Percentiles rank a stretch among this genome's conserved stretches.
These are phyloP conservation scores for Andrena minutula DNA, from an alignment of 2,888 invertebrate genomes.

Conservation along the genomic window DNA sequence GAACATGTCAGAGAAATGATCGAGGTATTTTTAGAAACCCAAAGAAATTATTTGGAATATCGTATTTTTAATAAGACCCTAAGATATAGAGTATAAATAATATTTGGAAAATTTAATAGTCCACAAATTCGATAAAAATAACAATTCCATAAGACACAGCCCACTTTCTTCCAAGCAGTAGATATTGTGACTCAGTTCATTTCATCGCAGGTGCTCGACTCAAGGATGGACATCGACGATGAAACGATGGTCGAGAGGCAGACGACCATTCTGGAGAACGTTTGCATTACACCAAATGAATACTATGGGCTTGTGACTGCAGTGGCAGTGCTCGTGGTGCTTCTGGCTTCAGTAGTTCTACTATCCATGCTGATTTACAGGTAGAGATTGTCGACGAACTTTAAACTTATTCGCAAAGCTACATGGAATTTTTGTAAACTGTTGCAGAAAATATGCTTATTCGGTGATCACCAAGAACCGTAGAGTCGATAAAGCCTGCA, in stretches of 20 bases:
- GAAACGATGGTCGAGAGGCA: slow-evolving; percentile 79
- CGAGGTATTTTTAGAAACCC: too few relatives aligned
- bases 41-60: too few relatives aligned
- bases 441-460: slow-evolving; percentile 88
- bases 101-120: too few relatives aligned
- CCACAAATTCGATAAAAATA: too few relatives aligned
- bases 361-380: slow-evolving; percentile 92
- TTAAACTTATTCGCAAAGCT: not conserved
- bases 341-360: slow-evolving; percentile 90
- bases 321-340: slow-evolving; percentile 90
- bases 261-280: slow-evolving; percentile 88
- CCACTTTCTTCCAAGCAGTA: not conserved
- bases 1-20: slow-evolving; percentile 96
- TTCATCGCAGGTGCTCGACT: slow-evolving; percentile 91
- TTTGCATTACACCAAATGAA: slow-evolving; percentile 93
- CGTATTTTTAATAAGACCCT: too few relatives aligned
- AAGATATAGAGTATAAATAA: too few relatives aligned
- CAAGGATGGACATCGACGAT: slow-evolving; percentile 86
- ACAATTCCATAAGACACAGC: too few relatives aligned
- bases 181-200: not conserved
- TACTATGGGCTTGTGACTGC: slow-evolving; percentile 94
- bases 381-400: slow-evolving; percentile 82
- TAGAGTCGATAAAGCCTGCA: slow-evolving; percentile 78
- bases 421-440: slow-evolving; percentile 7
- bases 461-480: slow-evolving; percentile 88